Percentiles rank a stretch among this genome's conserved stretches.
Evolutionary conservation across 2,113 vertebrate species (phyloP).

Genomic region (Lepisosteus osseus): DNA sequence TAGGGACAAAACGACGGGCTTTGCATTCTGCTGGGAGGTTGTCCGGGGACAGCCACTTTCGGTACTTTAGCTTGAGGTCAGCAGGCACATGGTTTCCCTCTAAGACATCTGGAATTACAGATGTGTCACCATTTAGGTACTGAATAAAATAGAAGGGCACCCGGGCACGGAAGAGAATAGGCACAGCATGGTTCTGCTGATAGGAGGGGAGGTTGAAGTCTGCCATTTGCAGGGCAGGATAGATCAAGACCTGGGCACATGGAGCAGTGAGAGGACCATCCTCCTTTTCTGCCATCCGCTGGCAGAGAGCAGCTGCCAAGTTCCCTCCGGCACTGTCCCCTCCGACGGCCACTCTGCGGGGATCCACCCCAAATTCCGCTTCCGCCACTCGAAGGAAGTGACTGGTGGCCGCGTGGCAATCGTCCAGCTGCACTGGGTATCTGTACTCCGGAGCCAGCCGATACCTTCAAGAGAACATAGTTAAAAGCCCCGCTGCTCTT

Average conservation of each 20-base stretch:
- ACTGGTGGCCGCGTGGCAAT: conserved; percentile 65
- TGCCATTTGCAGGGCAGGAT: conserved; percentile 65
- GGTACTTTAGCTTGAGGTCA: conserved; percentile 56
- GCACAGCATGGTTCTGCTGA: conserved; percentile 69
- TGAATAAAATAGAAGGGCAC: conserved; percentile 52
- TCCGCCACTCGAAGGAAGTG: conserved; percentile 69
- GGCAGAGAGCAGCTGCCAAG: conserved; percentile 65
- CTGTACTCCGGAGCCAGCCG: conserved; percentile 70
- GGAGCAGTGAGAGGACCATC: conserved; percentile 62
- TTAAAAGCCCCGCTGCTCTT: no score
- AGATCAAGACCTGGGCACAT: conserved; percentile 79
- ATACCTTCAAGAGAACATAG: conserved; percentile 55
- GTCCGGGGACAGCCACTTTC: conserved; percentile 66
- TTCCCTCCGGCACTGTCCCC: conserved; percentile 77
- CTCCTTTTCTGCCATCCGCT: conserved; percentile 49
- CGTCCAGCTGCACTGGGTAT: conserved; percentile 57
- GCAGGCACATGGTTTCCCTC: conserved; percentile 62
- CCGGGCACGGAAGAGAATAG: conserved; percentile 56
- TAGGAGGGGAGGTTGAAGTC: conserved; percentile 81
- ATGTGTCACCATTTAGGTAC: conserved; percentile 56
- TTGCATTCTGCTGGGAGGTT: conserved; percentile 67
- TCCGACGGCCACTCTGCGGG: conserved; percentile 58
- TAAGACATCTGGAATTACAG: conserved; percentile 51
- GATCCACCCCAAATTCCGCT: conserved; percentile 65
- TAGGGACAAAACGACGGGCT: conserved; percentile 38